Percentiles rank a stretch among this genome's conserved stretches.
These are phyloP conservation scores for Rhinoraja longicauda DNA, from an alignment of 2,797 vertebrate genomes.

Conservation along the genomic window DNA sequence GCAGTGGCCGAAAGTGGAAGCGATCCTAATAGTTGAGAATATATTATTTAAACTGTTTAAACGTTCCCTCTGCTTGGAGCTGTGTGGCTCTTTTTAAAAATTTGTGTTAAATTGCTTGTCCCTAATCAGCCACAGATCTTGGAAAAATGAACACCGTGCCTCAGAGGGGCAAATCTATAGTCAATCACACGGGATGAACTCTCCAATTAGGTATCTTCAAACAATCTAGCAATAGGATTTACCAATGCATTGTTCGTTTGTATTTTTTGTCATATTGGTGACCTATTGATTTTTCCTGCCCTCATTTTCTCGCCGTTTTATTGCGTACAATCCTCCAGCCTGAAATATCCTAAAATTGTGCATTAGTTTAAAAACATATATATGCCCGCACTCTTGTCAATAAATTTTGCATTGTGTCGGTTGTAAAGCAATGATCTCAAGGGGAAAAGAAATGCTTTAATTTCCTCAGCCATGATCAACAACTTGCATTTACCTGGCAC, in stretches of 20 bases:
- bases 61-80: not conserved
- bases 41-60: conserved; percentile 11
- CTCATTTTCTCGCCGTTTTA: not conserved
- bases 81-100: not conserved
- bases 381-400: too few species aligned
- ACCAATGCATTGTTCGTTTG: not conserved
- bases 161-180: not conserved
- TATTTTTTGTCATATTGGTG: not conserved
- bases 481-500: too few species aligned
- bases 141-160: not conserved
- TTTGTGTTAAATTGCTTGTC: conserved; percentile 25
- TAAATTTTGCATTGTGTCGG: not conserved
- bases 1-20: conserved; percentile 11
- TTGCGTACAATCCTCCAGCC: not conserved
- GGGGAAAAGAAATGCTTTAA: too few species aligned
- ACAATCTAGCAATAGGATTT: not conserved
- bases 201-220: not conserved
- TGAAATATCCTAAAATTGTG: not conserved
- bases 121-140: not conserved
- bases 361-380: not conserved
- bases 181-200: not conserved
- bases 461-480: too few species aligned
- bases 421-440: not conserved
- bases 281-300: not conserved
- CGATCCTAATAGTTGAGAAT: conserved; percentile 5